phyloP scores from a whole-genome alignment of 2,797 vertebrate genomes.

The Mus minutoides region DNA sequence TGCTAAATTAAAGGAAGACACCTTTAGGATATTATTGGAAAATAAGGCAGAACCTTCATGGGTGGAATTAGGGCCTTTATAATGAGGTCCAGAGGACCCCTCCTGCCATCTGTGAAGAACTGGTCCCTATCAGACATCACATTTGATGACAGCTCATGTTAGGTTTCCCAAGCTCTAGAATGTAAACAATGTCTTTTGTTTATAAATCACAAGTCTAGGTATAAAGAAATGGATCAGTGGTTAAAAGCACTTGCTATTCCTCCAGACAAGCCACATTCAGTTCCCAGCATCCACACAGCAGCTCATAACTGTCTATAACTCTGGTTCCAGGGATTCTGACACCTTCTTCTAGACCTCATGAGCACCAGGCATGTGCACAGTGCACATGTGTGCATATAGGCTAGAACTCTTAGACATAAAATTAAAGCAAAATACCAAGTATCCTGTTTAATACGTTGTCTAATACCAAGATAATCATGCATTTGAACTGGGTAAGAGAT shows the following conservation, averaged over 20 bases:
- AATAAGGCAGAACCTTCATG: background rate
- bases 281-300: background rate
- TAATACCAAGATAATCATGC: background rate
- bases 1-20: background rate
- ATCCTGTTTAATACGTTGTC: background rate
- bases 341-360: background rate
- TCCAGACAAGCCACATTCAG: background rate
- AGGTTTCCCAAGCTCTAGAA: background rate
- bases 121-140: background rate
- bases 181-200: background rate
- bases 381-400: background rate
- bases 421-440: background rate
- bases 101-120: background rate
- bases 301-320: background rate
- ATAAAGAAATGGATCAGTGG: no score
- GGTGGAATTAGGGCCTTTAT: background rate
- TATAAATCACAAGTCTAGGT: background rate
- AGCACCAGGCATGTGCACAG: background rate
- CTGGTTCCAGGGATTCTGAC: background rate
- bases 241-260: background rate
- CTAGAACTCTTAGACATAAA: background rate
- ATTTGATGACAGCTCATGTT: background rate
- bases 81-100: background rate
- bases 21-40: background rate
- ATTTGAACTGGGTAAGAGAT: background rate